phyloP scores from a whole-genome alignment of 2,113 vertebrate species.

The Pteruthius melanotis region DNA sequence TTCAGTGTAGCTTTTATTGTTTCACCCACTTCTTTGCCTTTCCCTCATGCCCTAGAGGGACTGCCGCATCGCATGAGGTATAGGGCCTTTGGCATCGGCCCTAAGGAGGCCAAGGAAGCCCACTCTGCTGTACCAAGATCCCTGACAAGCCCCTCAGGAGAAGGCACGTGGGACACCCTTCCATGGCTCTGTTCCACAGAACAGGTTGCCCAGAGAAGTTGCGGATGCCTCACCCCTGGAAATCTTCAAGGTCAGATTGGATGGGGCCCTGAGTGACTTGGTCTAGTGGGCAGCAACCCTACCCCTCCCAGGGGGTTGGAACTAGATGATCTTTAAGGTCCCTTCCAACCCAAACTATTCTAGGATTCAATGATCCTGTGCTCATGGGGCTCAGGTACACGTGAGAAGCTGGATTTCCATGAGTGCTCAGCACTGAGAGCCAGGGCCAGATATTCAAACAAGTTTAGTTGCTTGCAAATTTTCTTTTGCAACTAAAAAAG shows the following conservation, averaged over 20 bases:
- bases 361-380: neutral
- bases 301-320: accelerated
- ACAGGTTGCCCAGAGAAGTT: neutral
- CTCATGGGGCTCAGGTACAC: neutral
- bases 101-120: neutral
- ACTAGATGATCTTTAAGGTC: neutral
- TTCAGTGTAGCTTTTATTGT: neutral
- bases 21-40: neutral
- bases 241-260: neutral
- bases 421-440: neutral
- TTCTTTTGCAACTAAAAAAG: neutral
- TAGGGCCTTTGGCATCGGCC: too few species aligned
- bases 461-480: neutral
- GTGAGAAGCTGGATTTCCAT: neutral
- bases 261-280: too few species aligned
- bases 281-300: neutral
- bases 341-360: neutral
- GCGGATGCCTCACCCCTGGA: neutral
- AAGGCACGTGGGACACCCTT: accelerated
- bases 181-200: neutral
- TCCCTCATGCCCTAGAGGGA: neutral
- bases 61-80: too few species aligned
- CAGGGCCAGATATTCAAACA: neutral
- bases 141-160: neutral
- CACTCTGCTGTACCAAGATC: neutral